Evolutionary conservation across 2,797 vertebrate genomes (phyloP).

Genomic region (Alectoris magna): DNA sequence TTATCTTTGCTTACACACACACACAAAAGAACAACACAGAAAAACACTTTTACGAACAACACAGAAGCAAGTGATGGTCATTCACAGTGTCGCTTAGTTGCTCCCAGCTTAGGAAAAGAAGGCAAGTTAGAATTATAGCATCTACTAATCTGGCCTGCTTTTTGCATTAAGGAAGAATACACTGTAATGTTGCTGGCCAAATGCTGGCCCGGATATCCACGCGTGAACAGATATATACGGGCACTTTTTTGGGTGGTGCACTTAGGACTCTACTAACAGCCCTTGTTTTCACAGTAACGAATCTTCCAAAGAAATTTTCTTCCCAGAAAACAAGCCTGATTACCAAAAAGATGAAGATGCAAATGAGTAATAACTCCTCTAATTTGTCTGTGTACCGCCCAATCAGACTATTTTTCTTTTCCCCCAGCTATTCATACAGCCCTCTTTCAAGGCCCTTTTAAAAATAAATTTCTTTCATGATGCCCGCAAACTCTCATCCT

Average conservation of each 20-base stretch:
- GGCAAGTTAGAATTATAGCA: background rate
- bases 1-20: background rate
- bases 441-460: background rate
- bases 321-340: background rate
- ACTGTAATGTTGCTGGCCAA: background rate
- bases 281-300: background rate
- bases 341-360: background rate
- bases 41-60: background rate
- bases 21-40: no score
- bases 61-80: background rate
- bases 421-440: background rate
- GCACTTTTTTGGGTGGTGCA: background rate
- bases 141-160: background rate
- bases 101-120: background rate
- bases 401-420: background rate
- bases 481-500: conserved; percentile 17
- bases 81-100: background rate
- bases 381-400: background rate
- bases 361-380: background rate
- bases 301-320: background rate
- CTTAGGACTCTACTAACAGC: background rate
- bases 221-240: fast-evolving
- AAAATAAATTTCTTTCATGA: conserved; percentile 50
- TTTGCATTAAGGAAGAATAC: background rate
- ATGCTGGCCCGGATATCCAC: fast-evolving